Percentiles rank a stretch among this genome's conserved stretches.
Conservation (phyloP, 2,888 invertebrate species). For the Schizaphis graminum region DNA sequence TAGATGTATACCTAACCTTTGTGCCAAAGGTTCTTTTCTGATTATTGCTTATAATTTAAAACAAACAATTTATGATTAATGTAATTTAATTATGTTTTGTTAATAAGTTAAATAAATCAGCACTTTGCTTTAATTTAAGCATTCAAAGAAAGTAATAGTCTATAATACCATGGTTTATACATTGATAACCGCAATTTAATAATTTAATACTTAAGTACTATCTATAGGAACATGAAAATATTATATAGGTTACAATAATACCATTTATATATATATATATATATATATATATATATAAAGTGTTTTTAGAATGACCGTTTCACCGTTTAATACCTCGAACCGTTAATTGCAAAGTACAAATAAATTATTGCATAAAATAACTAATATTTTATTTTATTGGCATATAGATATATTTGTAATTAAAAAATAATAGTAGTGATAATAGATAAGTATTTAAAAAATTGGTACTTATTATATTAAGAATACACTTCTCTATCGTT, state of each 20-base stretch:
- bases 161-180: background rate
- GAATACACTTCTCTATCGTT: background rate
- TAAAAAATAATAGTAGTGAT: background rate
- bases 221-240: background rate
- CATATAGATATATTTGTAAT: background rate
- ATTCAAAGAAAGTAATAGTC: background rate
- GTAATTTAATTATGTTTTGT: background rate
- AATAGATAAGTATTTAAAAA: background rate
- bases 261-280: too few species aligned
- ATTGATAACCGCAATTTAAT: background rate
- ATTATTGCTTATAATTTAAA: slow-evolving; percentile 3
- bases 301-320: background rate
- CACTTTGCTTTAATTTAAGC: background rate
- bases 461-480: background rate
- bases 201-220: background rate
- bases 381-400: background rate
- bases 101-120: background rate
- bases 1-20: background rate
- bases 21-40: background rate
- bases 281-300: background rate
- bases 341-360: background rate
- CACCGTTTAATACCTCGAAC: background rate
- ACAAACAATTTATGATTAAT: background rate
- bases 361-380: background rate
- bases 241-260: background rate